Percentiles rank a stretch among this genome's conserved stretches.
Evolutionary conservation across 2,797 vertebrate species (phyloP).

Genomic region (Scolopax rusticola): DNA sequence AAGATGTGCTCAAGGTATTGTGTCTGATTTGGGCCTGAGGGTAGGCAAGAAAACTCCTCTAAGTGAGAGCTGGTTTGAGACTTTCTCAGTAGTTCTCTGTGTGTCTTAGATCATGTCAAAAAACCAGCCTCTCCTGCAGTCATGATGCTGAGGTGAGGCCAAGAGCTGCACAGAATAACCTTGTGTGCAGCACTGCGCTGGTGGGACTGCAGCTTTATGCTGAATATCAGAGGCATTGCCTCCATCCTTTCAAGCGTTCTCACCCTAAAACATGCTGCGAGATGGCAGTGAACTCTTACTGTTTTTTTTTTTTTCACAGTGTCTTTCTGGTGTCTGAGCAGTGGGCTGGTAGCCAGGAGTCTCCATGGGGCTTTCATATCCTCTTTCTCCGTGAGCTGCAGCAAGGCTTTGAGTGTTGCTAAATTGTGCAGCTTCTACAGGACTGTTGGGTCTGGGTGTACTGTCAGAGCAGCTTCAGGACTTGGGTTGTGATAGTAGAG

Average conservation of each 20-base stretch:
- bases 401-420: background rate
- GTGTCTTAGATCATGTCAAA: background rate
- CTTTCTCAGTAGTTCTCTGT: background rate
- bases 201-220: background rate
- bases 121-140: background rate
- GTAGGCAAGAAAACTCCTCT: background rate
- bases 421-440: background rate
- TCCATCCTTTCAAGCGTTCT: background rate
- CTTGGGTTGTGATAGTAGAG: background rate
- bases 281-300: background rate
- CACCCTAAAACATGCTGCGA: background rate
- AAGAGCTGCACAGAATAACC: background rate
- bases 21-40: background rate
- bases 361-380: background rate
- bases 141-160: background rate
- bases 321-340: background rate
- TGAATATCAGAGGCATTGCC: background rate
- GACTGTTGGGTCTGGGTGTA: background rate
- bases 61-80: background rate
- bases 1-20: conserved; percentile 90
- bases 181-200: background rate
- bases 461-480: background rate
- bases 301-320: background rate
- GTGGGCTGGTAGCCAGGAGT: background rate
- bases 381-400: background rate